These are phyloP conservation scores for Sander lucioperca DNA, from an alignment of 2,113 vertebrate genomes.

Conservation along the genomic window DNA sequence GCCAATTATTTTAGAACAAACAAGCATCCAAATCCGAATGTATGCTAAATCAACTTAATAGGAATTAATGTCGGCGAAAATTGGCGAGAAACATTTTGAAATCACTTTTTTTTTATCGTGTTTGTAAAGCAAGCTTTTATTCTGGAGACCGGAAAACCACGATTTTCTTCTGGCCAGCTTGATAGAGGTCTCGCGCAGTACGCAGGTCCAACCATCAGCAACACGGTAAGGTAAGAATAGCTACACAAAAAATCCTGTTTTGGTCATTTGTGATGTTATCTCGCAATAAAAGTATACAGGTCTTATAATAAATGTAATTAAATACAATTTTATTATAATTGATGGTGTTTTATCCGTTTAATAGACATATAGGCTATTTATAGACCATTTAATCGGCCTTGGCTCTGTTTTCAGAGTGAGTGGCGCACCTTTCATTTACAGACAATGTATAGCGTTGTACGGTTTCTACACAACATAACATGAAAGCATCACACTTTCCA, in stretches of 20 bases:
- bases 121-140: constrained; percentile 28
- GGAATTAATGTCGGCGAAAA: fast-evolving
- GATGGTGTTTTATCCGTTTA: neutral
- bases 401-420: constrained; percentile 46
- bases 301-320: neutral
- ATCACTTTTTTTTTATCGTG: neutral
- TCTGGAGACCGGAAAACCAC: constrained; percentile 36
- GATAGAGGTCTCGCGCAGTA: constrained; percentile 12
- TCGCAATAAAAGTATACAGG: fast-evolving
- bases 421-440: constrained; percentile 35
- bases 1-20: fast-evolving
- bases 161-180: neutral
- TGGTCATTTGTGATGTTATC: neutral
- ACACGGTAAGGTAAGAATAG: constrained; percentile 75
- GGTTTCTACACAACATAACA: neutral
- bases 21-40: fast-evolving
- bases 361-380: neutral
- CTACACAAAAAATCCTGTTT: neutral
- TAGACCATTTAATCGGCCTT: constrained; percentile 13
- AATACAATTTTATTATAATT: neutral
- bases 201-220: constrained; percentile 41
- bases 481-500: neutral
- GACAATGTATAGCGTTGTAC: neutral
- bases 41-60: fast-evolving
- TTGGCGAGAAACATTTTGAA: fast-evolving